phyloP scores from a whole-genome alignment of 2,888 invertebrate species.

The Hydriomena furcata region DNA sequence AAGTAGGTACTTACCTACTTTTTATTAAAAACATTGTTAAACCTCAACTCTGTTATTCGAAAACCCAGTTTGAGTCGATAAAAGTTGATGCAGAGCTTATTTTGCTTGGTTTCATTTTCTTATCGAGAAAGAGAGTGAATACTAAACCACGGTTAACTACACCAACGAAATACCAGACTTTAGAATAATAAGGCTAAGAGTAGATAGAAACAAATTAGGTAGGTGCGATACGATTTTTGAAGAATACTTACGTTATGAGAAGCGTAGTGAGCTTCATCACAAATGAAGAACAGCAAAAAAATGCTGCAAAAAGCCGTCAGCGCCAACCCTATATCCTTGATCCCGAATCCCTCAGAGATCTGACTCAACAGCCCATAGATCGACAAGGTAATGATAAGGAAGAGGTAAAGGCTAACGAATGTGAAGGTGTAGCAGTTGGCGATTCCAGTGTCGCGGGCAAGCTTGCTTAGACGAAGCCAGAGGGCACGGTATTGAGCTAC shows the following conservation, averaged over 20 bases:
- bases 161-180: too few relatives aligned
- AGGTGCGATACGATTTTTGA: too few relatives aligned
- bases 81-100: too few relatives aligned
- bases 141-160: too few relatives aligned
- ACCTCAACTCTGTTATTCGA: too few relatives aligned
- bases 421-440: constrained; percentile 88
- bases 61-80: too few relatives aligned
- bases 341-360: constrained; percentile 88
- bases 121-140: too few relatives aligned
- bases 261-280: constrained; percentile 89
- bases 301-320: constrained; percentile 87
- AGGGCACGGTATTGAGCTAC: constrained; percentile 88
- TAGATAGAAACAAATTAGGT: too few relatives aligned
- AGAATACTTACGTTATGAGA: constrained; percentile 85
- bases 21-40: too few relatives aligned
- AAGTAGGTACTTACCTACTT: too few relatives aligned
- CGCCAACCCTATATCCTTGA: constrained; percentile 87
- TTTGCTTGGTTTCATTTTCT: too few relatives aligned
- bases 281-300: constrained; percentile 87
- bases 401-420: constrained; percentile 87
- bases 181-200: too few relatives aligned
- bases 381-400: constrained; percentile 89
- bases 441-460: constrained; percentile 86
- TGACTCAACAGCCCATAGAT: constrained; percentile 89
- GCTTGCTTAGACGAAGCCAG: constrained; percentile 88